Conservation (phyloP, 2,113 vertebrate genomes). For the Hydrolagus affinis region DNA sequence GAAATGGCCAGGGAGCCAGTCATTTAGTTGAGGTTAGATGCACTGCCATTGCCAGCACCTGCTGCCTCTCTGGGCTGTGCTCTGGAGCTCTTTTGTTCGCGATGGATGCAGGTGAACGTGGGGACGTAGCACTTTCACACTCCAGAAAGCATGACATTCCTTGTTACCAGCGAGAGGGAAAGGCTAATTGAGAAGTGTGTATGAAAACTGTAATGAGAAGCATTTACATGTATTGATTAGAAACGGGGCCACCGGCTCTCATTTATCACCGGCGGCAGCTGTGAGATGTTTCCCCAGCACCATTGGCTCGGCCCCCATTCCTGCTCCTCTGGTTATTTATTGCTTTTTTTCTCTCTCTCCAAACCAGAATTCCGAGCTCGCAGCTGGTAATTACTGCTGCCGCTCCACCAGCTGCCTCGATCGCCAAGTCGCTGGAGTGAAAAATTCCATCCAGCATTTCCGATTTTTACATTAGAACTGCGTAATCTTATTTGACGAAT, state of each 20-base stretch:
- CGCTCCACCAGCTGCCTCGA: slow-evolving; percentile 71
- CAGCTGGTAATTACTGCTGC: slow-evolving; percentile 69
- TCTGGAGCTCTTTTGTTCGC: slow-evolving; percentile 38
- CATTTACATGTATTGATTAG: slow-evolving; percentile 85
- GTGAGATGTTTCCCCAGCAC: slow-evolving; percentile 65
- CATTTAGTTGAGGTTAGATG: slow-evolving; percentile 13
- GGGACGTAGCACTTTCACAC: slow-evolving; percentile 71
- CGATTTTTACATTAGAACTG: slow-evolving; percentile 74
- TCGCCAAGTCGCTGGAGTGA: slow-evolving; percentile 78
- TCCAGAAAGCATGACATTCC: slow-evolving; percentile 79
- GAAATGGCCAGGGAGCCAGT: not conserved
- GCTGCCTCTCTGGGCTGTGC: slow-evolving; percentile 47
- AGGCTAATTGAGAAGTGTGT: slow-evolving; percentile 81
- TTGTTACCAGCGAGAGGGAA: slow-evolving; percentile 68
- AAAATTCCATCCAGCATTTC: slow-evolving; percentile 79
- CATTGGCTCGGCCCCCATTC: slow-evolving; percentile 62
- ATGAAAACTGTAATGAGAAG: slow-evolving; percentile 71
- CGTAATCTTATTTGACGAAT: slow-evolving; percentile 87
- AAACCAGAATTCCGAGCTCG: slow-evolving; percentile 57
- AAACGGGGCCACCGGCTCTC: slow-evolving; percentile 62
- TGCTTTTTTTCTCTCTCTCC: slow-evolving; percentile 52
- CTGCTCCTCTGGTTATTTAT: slow-evolving; percentile 56
- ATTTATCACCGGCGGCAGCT: slow-evolving; percentile 69
- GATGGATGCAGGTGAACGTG: slow-evolving; percentile 57
- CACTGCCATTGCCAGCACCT: slow-evolving; percentile 53